Evolutionary conservation across 2,113 vertebrate genomes (phyloP).

Genomic region (Hemicordylus capensis): DNA sequence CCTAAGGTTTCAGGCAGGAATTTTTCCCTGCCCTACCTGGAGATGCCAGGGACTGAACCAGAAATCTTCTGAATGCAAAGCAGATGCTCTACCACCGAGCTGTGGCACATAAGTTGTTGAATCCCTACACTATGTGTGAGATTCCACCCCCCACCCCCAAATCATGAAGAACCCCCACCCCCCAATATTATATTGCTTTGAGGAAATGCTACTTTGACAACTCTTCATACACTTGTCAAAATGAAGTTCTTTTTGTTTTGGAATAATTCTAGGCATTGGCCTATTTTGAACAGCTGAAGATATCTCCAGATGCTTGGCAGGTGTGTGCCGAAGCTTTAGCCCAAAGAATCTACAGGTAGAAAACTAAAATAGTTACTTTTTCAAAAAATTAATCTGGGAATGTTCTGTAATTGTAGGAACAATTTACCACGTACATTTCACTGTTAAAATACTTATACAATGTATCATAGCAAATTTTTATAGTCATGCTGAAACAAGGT

Average conservation of each 20-base stretch:
- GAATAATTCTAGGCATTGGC: slow-evolving; percentile 85
- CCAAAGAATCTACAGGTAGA: slow-evolving; percentile 92
- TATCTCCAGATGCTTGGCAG: slow-evolving; percentile 96
- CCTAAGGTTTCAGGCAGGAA: no score
- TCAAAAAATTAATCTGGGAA: not conserved
- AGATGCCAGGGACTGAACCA: no score
- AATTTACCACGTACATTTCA: not conserved
- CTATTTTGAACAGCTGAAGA: slow-evolving; percentile 97
- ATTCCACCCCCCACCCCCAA: no score
- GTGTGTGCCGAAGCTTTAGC: slow-evolving; percentile 93
- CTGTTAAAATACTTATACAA: not conserved
- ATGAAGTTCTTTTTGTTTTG: not conserved
- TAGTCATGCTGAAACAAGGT: not conserved
- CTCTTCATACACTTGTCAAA: not conserved
- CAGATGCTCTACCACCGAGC: no score
- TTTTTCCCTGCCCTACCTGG: no score
- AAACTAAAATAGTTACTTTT: slow-evolving; percentile 10
- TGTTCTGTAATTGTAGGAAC: not conserved
- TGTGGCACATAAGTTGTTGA: not conserved
- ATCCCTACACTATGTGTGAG: not conserved
- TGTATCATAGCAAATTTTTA: not conserved
- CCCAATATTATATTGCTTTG: not conserved
- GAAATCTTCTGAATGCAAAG: no score
- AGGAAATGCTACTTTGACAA: not conserved
- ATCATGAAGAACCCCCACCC: not conserved